Base-by-base conservation (phyloP, 1,140 invertebrate species). In the Neotoxoptera formosana region DNA sequence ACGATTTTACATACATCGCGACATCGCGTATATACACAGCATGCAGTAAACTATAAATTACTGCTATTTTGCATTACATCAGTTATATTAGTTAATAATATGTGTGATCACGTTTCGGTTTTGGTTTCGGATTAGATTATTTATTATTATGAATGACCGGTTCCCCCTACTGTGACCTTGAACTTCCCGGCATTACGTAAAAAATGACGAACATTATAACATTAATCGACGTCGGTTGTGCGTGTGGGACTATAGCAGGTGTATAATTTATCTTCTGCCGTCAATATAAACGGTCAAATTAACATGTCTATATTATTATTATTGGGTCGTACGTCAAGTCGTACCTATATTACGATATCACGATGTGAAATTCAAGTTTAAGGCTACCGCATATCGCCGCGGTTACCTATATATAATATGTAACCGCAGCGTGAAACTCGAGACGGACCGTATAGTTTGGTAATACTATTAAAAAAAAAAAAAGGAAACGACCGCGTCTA, bases 91-190 rank as follows among this genome's bases (percentile, higher is more conserved):
- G 41, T 41, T 41, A 90, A 41, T 34, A 88, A 88, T 76, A n/a
- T n/a, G 60, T 7, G 30, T 67, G 60, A 6, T 89, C 88, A 56
- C 21, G 51, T 90, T 60, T 90, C 25, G 8, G n/a, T 67, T 67
- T 67, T 36, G 36, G 47, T 88, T 53, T 34, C 9, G 36, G 25
- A 67, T 90, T n/a, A 45, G 7, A 67, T 67, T 89, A 56, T 87
- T 67, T 41, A 60, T 25, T 91, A 81, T 92, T 92, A 51, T 83
- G 45, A 92, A 83, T 83, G 90, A 83, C 47, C 67, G 21, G 45
- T 92, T 81, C n/a, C n/a, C n/a, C n/a, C 20, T 51, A 30, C 8
- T 14, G 47, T 83, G 47, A 83, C 90, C 90, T 92, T 92, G 81
- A 92, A 83, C 90, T 92, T 76, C 45, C 1, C 21, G n/a, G 2